A percentile compares a stretch with the other conserved stretches of the same genome.
Evolutionary conservation across 2,113 vertebrate genomes (phyloP).

Genomic region (Arvicanthis niloticus): DNA sequence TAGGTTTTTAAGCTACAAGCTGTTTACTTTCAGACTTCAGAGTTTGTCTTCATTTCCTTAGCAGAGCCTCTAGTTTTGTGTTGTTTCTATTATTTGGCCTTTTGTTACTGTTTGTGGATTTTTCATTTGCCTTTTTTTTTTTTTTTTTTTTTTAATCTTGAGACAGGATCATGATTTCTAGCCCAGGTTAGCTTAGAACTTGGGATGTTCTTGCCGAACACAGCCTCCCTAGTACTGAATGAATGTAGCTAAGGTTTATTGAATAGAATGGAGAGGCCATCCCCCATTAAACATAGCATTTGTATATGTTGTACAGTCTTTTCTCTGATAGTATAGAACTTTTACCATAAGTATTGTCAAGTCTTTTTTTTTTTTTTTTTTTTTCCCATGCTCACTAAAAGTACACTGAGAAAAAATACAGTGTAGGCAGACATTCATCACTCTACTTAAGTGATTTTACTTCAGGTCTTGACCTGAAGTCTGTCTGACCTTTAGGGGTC

Average conservation of each 20-base stretch:
- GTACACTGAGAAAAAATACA: not conserved
- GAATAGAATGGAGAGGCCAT: not conserved
- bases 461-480: constrained; percentile 39
- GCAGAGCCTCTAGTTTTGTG: not conserved
- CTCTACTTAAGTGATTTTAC: constrained; percentile 58
- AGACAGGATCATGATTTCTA: not conserved
- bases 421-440: not conserved
- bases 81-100: not conserved
- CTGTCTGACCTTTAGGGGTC: constrained; percentile 60
- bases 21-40: constrained; percentile 50
- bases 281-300: not conserved
- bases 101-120: not conserved
- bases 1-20: constrained; percentile 22
- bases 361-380: constrained; percentile 50
- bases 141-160: not conserved
- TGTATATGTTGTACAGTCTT: not conserved
- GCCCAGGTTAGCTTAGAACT: not conserved
- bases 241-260: constrained; percentile 12
- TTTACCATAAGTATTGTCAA: constrained; percentile 43
- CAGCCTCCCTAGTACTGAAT: not conserved
- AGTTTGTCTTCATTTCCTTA: constrained; percentile 55
- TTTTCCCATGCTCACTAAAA: constrained; percentile 36
- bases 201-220: not conserved
- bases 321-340: not conserved
- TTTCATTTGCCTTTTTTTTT: not conserved